Evolutionary conservation across 2,797 vertebrate species (phyloP).

Genomic region (Dromococcyx pavoninus): DNA sequence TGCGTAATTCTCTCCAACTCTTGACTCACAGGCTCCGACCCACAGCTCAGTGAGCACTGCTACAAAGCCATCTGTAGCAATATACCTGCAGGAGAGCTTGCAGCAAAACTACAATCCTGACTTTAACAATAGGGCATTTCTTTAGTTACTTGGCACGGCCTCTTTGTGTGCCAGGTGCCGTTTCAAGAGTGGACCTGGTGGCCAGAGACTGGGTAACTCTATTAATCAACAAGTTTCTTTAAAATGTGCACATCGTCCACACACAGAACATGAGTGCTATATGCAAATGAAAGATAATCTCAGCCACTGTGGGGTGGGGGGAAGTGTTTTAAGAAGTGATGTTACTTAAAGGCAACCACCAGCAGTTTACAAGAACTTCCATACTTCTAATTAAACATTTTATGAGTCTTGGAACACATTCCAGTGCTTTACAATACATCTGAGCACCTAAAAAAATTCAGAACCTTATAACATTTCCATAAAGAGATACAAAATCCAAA

Average conservation of each 20-base stretch:
- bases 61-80: not conserved
- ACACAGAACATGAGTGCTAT: not conserved
- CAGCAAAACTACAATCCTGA: not conserved
- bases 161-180: not conserved
- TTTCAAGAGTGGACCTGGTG: not conserved
- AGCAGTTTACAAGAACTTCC: conserved; percentile 64
- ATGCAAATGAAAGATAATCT: not conserved
- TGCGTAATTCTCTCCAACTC: not conserved
- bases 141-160: not conserved
- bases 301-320: fast-evolving
- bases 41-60: not conserved
- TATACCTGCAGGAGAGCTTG: not conserved
- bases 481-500: conserved; percentile 15
- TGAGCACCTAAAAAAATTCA: conserved; percentile 12
- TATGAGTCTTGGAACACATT: conserved; percentile 60
- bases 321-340: conserved; percentile 17
- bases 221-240: not conserved
- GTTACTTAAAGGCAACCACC: conserved; percentile 51
- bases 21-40: not conserved
- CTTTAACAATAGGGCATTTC: not conserved
- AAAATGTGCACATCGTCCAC: not conserved
- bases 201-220: not conserved
- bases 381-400: conserved; percentile 70
- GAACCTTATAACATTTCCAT: not conserved
- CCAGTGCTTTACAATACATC: conserved; percentile 36